phyloP scores from a whole-genome alignment of 1,140 invertebrate genomes.

The Bactericera cockerelli region DNA sequence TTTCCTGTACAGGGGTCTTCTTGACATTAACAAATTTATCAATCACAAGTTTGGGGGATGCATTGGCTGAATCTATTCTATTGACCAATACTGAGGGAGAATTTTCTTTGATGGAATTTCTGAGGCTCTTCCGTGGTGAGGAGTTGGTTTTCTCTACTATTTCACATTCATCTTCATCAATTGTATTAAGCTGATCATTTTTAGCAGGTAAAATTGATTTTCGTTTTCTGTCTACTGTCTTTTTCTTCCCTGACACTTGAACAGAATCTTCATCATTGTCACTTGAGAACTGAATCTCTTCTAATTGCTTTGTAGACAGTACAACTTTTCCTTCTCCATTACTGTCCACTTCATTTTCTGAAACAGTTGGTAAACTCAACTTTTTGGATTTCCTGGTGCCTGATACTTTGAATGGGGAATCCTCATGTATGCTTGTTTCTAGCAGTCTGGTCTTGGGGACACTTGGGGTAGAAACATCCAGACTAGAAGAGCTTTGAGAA shows the following conservation, averaged over 20 bases:
- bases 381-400: neutral
- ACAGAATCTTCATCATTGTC: neutral
- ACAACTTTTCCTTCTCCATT: neutral
- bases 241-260: neutral
- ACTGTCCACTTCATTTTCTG: neutral
- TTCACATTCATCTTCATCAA: neutral
- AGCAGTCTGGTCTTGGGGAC: neutral
- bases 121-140: too few relatives aligned
- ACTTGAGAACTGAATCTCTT: neutral
- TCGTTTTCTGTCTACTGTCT: neutral
- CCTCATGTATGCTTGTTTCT: neutral
- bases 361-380: neutral
- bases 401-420: neutral
- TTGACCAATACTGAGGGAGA: too few relatives aligned
- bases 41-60: too few relatives aligned
- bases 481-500: too few relatives aligned
- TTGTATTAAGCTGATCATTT: constrained; percentile 3
- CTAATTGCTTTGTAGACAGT: neutral
- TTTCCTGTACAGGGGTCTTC: too few relatives aligned
- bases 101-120: too few relatives aligned
- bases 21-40: too few relatives aligned
- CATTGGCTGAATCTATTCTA: too few relatives aligned
- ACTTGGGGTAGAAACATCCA: neutral
- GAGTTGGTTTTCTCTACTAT: neutral
- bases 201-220: neutral